A percentile compares a stretch with the other conserved stretches of the same genome.
Evolutionary conservation across 2,888 invertebrate species (phyloP).

Genomic region (Tinea trinotella): DNA sequence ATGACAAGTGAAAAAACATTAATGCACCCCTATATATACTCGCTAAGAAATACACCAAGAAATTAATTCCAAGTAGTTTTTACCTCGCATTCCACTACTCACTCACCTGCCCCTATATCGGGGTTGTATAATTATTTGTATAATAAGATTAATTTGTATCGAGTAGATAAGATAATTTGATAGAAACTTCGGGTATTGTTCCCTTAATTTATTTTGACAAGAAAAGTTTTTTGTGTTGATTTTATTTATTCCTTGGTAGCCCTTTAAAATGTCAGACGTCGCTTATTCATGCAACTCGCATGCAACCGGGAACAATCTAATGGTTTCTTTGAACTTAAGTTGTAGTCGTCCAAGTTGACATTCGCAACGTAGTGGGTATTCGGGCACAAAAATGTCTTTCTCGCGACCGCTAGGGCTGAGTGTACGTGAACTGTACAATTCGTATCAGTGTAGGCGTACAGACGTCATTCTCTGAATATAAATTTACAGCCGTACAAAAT

Average conservation of each 20-base stretch:
- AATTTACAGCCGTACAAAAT: background rate
- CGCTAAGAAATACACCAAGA: slow-evolving; percentile 13
- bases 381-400: slow-evolving; percentile 37
- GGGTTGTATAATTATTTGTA: slow-evolving; percentile 33
- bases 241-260: background rate
- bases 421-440: slow-evolving; percentile 23
- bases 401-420: slow-evolving; percentile 37
- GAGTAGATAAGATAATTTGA: slow-evolving; percentile 5
- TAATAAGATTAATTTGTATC: slow-evolving; percentile 37
- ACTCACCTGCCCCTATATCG: slow-evolving; percentile 56
- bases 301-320: slow-evolving; percentile 38
- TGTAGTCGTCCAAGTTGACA: slow-evolving; percentile 44
- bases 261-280: slow-evolving; percentile 25
- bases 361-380: slow-evolving; percentile 32
- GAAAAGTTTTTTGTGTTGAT: slow-evolving; percentile 2
- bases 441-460: slow-evolving; percentile 20
- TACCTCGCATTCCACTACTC: slow-evolving; percentile 45
- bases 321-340: slow-evolving; percentile 56
- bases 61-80: slow-evolving; percentile 39
- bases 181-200: slow-evolving; percentile 1
- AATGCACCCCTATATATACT: slow-evolving; percentile 19
- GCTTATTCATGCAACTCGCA: slow-evolving; percentile 48
- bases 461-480: slow-evolving; percentile 22
- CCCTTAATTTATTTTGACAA: background rate
- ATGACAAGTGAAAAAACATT: slow-evolving; percentile 26